Base-by-base conservation (phyloP, 2,113 vertebrate species). In the Tyto alba region DNA sequence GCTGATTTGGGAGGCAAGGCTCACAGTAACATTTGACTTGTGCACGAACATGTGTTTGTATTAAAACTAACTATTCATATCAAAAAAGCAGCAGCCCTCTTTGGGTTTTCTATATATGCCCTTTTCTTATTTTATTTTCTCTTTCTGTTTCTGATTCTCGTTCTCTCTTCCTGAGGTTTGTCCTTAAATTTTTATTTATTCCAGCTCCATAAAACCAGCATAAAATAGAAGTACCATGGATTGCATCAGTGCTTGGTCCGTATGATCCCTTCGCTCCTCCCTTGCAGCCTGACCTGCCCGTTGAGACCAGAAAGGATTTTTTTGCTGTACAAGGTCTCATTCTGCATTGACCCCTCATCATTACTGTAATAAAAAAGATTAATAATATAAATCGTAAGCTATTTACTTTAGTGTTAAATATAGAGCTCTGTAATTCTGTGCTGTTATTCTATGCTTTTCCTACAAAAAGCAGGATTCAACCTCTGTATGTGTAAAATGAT, bases 11-110 rank as follows among this genome's bases (percentile, higher is more conserved):
- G 57, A 76, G 36, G 20, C 52, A 32, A 47, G 50, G 53, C 43
- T 72, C 48, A 16, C 52, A 38, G 26, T 11, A 41, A 45, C n/a
- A 40, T 43, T 62, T 36, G 55, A 55, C 19, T 56, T 36, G 15
- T 40, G 47, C 47, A 27, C 0, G 1, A 55, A 18, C 0, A 0
- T 15, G 20, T 47, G 7, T 36, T 83, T 59, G 32, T 40, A 8
- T 66, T 45, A 62, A 85, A 89, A 41, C 7, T 3, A 60, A 69
- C 15, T 77, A n/a, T 63, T 78, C 18, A 3, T 16, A 30, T 34
- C 1, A n/a, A 62, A 80, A 19, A 27, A 41, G 5, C 14, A 84
- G 38, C 26, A 75, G 34, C 13, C 72, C 14, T 47, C 22, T 67
- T 59, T 16, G 40, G 15, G 7, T 72, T 72, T 88, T 85, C 30